These are phyloP conservation scores for Anoplopoma fimbria DNA, from an alignment of 2,113 vertebrate species.

Conservation along the genomic window DNA sequence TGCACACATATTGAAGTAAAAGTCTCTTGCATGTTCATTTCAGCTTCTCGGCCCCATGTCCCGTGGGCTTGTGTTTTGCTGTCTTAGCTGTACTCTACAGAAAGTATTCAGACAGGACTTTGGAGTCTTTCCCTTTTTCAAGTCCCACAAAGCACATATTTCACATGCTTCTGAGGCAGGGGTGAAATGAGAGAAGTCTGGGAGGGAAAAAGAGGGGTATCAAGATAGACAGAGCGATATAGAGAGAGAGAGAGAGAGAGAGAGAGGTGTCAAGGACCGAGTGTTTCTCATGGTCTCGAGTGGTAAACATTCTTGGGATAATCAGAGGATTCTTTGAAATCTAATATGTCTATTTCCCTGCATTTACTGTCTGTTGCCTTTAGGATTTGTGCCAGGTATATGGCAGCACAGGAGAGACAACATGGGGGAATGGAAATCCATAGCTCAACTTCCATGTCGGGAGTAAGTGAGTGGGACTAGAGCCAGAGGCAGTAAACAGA, in stretches of 20 bases:
- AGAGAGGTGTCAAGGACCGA: conserved; percentile 10
- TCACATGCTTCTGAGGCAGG: conserved; percentile 62
- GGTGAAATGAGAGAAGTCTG: conserved; percentile 64
- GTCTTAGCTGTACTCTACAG: conserved; percentile 50
- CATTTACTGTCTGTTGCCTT: conserved; percentile 21
- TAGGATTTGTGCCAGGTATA: conserved; percentile 20
- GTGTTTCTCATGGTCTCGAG: conserved; percentile 52
- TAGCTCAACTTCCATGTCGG: conserved; percentile 9
- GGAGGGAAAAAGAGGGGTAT: conserved; percentile 13
- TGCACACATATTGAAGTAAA: conserved; percentile 6
- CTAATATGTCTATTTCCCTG: conserved; percentile 16
- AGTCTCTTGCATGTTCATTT: conserved; percentile 11
- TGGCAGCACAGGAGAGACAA: conserved; percentile 8
- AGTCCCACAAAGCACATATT: conserved; percentile 72
- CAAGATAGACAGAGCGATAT: conserved; percentile 4
- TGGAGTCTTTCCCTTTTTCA: conserved; percentile 51
- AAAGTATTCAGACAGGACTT: conserved; percentile 41
- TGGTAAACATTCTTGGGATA: conserved; percentile 45
- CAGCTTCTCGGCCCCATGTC: conserved; percentile 2
- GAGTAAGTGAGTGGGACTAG: neutral
- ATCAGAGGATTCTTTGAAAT: conserved; percentile 50
- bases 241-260: conserved; percentile 16
- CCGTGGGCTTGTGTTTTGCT: conserved; percentile 14
- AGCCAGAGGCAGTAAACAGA: neutral
- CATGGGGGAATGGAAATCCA: conserved; percentile 14